These are phyloP conservation scores for Crotalus horridus DNA, from an alignment of 2,113 vertebrate species.

Conservation along the genomic window DNA sequence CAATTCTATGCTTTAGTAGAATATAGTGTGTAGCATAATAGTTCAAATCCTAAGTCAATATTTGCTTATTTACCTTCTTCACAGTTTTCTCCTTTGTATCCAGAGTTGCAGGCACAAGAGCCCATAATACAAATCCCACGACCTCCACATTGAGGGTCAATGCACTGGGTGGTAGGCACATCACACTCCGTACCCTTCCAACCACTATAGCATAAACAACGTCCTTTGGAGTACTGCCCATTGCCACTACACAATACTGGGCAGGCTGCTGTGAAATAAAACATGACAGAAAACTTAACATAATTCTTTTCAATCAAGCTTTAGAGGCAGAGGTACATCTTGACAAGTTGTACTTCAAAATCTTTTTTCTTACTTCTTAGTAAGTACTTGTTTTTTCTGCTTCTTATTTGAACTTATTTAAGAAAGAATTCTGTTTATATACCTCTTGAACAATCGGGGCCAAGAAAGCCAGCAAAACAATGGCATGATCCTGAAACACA, in stretches of 20 bases:
- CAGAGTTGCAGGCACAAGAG: slow-evolving; percentile 89
- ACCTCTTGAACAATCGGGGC: slow-evolving; percentile 97
- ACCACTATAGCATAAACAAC: slow-evolving; percentile 95
- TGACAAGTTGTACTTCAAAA: slow-evolving; percentile 13
- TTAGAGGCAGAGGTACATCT: slow-evolving; percentile 14
- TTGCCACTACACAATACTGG: slow-evolving; percentile 94
- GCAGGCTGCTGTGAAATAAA: slow-evolving; percentile 84
- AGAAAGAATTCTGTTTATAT: slow-evolving; percentile 51
- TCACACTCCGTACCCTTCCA: slow-evolving; percentile 98
- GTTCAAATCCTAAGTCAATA: slow-evolving; percentile 30
- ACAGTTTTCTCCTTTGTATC: slow-evolving; percentile 91
- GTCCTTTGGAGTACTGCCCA: slow-evolving; percentile 94
- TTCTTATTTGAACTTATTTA: slow-evolving; percentile 26
- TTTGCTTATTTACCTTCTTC: slow-evolving; percentile 84
- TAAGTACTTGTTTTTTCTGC: slow-evolving; percentile 20
- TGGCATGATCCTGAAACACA: slow-evolving; percentile 95
- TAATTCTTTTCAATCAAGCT: slow-evolving; percentile 5
- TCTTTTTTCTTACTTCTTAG: neutral
- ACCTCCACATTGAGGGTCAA: slow-evolving; percentile 88
- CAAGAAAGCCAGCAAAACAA: slow-evolving; percentile 97
- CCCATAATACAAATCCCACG: slow-evolving; percentile 93
- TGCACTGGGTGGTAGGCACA: slow-evolving; percentile 84
- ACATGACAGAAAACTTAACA: slow-evolving; percentile 44
- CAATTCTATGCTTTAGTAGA: neutral
- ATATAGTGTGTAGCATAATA: neutral